A percentile compares a stretch with the other conserved stretches of the same genome.
phyloP scores from a whole-genome alignment of 2,888 invertebrate genomes.

The Ophion slaviceki region DNA sequence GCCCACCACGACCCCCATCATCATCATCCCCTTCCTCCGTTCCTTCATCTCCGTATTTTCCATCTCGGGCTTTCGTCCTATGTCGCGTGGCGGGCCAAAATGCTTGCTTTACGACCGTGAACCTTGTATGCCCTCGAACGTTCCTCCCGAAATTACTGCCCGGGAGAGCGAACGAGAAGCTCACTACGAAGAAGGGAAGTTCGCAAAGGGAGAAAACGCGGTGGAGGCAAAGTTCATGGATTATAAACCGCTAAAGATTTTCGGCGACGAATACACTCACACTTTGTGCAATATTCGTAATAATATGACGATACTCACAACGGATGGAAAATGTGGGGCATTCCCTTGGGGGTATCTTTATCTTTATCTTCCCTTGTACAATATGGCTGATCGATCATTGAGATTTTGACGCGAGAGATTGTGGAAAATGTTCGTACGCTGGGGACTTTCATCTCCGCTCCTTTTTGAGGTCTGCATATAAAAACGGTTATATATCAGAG shows the following conservation, averaged over 20 bases:
- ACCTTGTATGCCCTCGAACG: slow-evolving; percentile 54
- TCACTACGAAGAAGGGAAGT: slow-evolving; percentile 19
- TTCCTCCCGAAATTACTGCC: slow-evolving; percentile 67
- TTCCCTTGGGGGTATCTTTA: background rate
- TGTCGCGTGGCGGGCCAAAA: slow-evolving; percentile 53
- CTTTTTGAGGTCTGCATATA: background rate
- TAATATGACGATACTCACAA: background rate
- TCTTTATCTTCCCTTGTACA: background rate
- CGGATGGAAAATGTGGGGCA: background rate
- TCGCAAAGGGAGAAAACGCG: background rate
- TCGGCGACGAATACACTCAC: slow-evolving; percentile 18
- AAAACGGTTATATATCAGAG: background rate
- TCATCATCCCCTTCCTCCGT: slow-evolving; percentile 33
- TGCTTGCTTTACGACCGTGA: slow-evolving; percentile 67
- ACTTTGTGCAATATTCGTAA: slow-evolving; percentile 16
- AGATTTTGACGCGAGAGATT: slow-evolving; percentile 13
- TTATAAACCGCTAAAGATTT: slow-evolving; percentile 40
- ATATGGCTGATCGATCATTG: slow-evolving; percentile 13
- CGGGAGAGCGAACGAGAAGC: slow-evolving; percentile 37
- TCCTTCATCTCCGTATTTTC: slow-evolving; percentile 45
- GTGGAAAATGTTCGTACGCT: background rate
- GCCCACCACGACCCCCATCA: slow-evolving; percentile 48
- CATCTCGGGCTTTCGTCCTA: slow-evolving; percentile 36
- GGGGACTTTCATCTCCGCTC: background rate
- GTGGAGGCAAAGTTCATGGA: slow-evolving; percentile 42